These are phyloP conservation scores for Parazoanthus atlanticus DNA, from an alignment of 92 coral and sea anemone species.

Conservation along the genomic window DNA sequence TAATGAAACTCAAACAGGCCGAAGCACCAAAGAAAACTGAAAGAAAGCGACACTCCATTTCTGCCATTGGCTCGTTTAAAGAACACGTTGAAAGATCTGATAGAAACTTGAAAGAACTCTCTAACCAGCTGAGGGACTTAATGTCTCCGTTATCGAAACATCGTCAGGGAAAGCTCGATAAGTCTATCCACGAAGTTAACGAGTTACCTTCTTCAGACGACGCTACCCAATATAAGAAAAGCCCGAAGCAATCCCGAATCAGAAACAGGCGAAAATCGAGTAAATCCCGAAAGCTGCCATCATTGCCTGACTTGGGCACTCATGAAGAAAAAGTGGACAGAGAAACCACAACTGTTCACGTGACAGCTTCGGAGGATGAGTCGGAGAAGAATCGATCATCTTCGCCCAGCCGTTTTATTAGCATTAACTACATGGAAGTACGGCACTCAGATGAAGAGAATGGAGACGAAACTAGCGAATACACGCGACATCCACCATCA, in stretches of 20 bases:
- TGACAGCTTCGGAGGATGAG: slow-evolving; percentile 9
- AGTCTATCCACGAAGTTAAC: slow-evolving; percentile 40
- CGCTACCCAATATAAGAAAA: background rate
- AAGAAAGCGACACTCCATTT: slow-evolving; percentile 62
- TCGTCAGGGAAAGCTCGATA: slow-evolving; percentile 40
- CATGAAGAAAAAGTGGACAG: background rate
- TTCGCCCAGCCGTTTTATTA: slow-evolving; percentile 20
- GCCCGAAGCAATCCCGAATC: slow-evolving; percentile 29
- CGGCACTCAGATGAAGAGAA: background rate
- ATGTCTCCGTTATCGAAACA: slow-evolving; percentile 61
- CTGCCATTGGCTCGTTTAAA: slow-evolving; percentile 49
- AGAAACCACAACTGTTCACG: slow-evolving; percentile 8
- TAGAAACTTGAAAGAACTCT: slow-evolving; percentile 70
- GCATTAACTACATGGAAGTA: slow-evolving; percentile 25
- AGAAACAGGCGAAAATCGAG: slow-evolving; percentile 13
- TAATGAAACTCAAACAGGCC: slow-evolving; percentile 84
- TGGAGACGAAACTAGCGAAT: background rate
- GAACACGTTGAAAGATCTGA: slow-evolving; percentile 60
- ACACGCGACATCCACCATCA: slow-evolving; percentile 2
- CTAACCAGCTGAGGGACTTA: slow-evolving; percentile 71
- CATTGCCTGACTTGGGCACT: background rate
- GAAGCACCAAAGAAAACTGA: slow-evolving; percentile 74
- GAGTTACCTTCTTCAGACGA: slow-evolving; percentile 46
- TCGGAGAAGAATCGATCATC: slow-evolving; percentile 5
- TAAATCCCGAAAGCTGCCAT: slow-evolving; percentile 31